Percentiles rank a stretch among this genome's conserved stretches.
Evolutionary conservation across 2,797 vertebrate species (phyloP).

Genomic region (Microctenopoma steveboyesi): DNA sequence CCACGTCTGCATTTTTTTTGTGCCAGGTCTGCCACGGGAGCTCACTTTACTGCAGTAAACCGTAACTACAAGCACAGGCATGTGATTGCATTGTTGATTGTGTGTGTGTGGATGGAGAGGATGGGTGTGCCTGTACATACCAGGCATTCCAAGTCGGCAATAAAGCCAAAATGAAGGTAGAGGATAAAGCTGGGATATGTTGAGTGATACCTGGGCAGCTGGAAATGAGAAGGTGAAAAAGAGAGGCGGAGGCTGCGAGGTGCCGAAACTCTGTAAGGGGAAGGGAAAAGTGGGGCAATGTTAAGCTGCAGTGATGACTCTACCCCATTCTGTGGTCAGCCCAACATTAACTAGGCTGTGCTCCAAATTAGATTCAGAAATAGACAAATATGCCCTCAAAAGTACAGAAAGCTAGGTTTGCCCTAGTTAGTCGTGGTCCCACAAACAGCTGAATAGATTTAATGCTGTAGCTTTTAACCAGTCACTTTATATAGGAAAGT

Average conservation of each 20-base stretch:
- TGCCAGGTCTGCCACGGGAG: conserved; percentile 63
- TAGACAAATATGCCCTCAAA: conserved; percentile 33
- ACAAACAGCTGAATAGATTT: conserved; percentile 36
- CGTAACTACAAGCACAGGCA: conserved; percentile 58
- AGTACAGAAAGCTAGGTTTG: conserved; percentile 28
- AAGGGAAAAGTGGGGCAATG: conserved; percentile 40
- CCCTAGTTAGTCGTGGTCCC: conserved; percentile 33
- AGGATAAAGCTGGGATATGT: conserved; percentile 66
- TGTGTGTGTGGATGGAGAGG: conserved; percentile 53
- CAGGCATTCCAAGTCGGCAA: conserved; percentile 78
- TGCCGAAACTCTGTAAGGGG: conserved; percentile 44
- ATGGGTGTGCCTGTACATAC: conserved; percentile 78
- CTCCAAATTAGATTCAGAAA: conserved; percentile 56
- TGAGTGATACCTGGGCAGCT: conserved; percentile 76
- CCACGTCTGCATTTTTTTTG: conserved; percentile 51
- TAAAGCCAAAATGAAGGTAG: conserved; percentile 79
- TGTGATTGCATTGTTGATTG: conserved; percentile 63
- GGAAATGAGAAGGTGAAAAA: conserved; percentile 43
- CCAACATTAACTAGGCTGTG: conserved; percentile 40
- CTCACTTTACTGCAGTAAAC: conserved; percentile 62
- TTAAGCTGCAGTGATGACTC: conserved; percentile 36
- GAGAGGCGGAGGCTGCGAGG: conserved; percentile 40
- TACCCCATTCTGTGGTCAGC: conserved; percentile 56
- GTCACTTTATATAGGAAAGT: too few species aligned
- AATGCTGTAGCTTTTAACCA: not conserved